phyloP scores from a whole-genome alignment of 1,140 invertebrate genomes.

The Chrysopa pallens region DNA sequence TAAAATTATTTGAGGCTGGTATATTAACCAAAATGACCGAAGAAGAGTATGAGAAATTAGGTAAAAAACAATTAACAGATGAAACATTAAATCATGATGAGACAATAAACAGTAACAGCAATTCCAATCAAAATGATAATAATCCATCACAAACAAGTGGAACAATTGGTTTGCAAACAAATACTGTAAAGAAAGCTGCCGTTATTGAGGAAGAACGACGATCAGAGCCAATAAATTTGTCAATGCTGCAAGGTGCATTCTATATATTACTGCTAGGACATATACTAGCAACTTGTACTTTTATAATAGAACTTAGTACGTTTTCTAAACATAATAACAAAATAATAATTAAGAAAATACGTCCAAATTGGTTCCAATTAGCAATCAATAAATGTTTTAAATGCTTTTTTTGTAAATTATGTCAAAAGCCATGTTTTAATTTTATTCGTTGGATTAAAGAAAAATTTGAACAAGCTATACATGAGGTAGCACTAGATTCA shows the following conservation, averaged over 20 bases:
- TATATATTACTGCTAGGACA: constrained; percentile 39
- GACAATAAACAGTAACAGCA: constrained; percentile 12
- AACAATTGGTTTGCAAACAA: constrained; percentile 1
- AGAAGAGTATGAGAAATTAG: constrained; percentile 45
- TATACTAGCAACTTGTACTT: constrained; percentile 23
- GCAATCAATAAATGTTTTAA: neutral
- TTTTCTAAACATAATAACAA: neutral
- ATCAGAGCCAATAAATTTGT: constrained; percentile 37
- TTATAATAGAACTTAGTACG: constrained; percentile 1
- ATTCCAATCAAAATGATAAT: neutral
- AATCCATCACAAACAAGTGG: constrained; percentile 4
- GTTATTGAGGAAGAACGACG: constrained; percentile 15
- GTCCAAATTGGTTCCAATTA: neutral
- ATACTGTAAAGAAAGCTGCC: constrained; percentile 1
- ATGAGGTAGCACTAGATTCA: neutral
- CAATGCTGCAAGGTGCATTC: constrained; percentile 46
- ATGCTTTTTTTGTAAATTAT: neutral
- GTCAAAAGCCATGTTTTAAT: neutral
- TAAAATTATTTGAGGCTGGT: constrained; percentile 48
- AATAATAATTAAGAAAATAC: neutral
- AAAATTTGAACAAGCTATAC: neutral
- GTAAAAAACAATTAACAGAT: constrained; percentile 27
- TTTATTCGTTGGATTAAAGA: neutral
- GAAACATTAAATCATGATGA: constrained; percentile 17
- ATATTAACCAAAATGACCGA: constrained; percentile 50